These are phyloP conservation scores for Eueides isabella DNA, from an alignment of 1,140 invertebrate genomes.

Conservation along the genomic window DNA sequence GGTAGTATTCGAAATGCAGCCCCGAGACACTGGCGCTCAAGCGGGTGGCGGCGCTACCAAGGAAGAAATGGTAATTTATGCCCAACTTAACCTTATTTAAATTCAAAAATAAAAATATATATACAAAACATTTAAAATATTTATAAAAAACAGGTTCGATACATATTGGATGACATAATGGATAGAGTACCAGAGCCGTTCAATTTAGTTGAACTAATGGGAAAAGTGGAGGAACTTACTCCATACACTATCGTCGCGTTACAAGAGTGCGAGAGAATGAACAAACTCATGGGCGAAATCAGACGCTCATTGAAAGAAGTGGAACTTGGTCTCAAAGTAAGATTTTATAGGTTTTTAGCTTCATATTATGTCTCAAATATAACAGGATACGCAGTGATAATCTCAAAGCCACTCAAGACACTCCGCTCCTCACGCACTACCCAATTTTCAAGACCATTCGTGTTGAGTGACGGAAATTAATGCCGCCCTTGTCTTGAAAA, in stretches of 20 bases:
- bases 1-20: conserved; percentile 96
- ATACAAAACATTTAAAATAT: conserved; percentile 1
- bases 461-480: too few species aligned
- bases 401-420: too few species aligned
- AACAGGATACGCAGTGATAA: too few species aligned
- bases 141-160: conserved; percentile 85
- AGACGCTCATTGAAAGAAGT: conserved; percentile 92
- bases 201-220: conserved; percentile 93
- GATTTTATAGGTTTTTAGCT: neutral
- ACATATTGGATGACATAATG: conserved; percentile 92
- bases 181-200: conserved; percentile 96
- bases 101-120: conserved; percentile 4
- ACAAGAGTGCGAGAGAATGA: conserved; percentile 98
- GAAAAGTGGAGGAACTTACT: conserved; percentile 93
- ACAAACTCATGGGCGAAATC: conserved; percentile 91
- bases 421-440: too few species aligned
- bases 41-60: conserved; percentile 85
- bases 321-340: conserved; percentile 92
- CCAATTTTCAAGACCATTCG: too few species aligned
- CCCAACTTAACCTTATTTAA: neutral
- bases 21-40: conserved; percentile 88
- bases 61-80: conserved; percentile 89
- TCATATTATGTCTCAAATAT: neutral
- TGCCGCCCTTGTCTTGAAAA: too few species aligned
- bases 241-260: conserved; percentile 96